Base-by-base conservation (phyloP, 1,140 invertebrate species). In the Pseudomyrmex pallidus region DNA sequence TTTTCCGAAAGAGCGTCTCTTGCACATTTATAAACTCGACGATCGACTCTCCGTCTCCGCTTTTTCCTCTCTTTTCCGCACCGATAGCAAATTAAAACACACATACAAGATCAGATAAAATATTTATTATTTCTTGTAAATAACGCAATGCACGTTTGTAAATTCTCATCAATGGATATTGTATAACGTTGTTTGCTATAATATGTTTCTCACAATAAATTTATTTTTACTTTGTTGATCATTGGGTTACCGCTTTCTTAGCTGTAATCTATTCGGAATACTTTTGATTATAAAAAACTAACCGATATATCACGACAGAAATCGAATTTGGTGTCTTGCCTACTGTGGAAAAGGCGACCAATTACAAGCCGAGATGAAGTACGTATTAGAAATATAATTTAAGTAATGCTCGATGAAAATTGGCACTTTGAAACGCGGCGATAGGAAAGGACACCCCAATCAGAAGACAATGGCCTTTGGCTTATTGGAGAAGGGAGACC, bases 401-500 rank as follows among this genome's bases (percentile, higher is more conserved):
- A 50, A 59, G 64, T 22, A 52, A 46, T 25, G 22, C 48, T 25
- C 13, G 10, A 64, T 61, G 63, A 63, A 76, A 87, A 87, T 82
- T 84, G 82, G 61, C 84, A 85, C 57, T 20, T 22, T 20, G 50
- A 17, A 59, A 52, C 22, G 5, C 35, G 48, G 20, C 46, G 52
- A 74, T 82, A 67, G 50, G 68, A 73, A 88, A 88, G 77, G 67
- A 85, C 72, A 59, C 52, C 17, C 67, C 54, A 52, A 88, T 89
- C 63, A 68, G 64, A 78, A 89, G 87, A 89, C 74, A 89, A 89
- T 89, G 57, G 74, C 35, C 78, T 86, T 77, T 70, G 67, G 68
- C 46, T 13, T 63, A 15, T 13, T 57, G 20, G 12, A 35, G 35
- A 68, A 74, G 74, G 72, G 76, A 66, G 70, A 62, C 67, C 67